Percentiles rank a stretch among this genome's conserved stretches.
Evolutionary conservation across 2,113 vertebrate species (phyloP).

Genomic region (Porphyrio hochstetteri): DNA sequence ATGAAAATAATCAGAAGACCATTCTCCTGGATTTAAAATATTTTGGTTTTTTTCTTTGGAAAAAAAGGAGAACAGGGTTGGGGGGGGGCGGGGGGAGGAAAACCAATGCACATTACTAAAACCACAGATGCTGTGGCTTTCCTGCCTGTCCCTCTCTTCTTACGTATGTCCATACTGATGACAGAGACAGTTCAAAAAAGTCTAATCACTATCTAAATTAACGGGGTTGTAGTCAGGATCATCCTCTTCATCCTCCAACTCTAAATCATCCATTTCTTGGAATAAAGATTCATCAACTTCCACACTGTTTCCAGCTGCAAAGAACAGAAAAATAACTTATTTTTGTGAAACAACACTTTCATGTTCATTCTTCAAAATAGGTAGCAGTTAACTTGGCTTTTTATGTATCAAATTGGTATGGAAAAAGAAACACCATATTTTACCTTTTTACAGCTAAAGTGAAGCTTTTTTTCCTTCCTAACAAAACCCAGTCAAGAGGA

Average conservation of each 20-base stretch:
- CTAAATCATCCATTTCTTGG: conserved; percentile 96
- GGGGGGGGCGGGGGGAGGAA: background rate
- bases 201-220: conserved; percentile 88
- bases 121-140: conserved; percentile 82
- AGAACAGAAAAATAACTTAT: background rate
- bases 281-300: conserved; percentile 98
- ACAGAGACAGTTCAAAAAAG: conserved; percentile 23
- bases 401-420: background rate
- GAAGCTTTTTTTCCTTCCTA: background rate
- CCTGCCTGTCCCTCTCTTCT: conserved; percentile 4
- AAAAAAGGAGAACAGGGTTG: background rate
- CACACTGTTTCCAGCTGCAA: conserved; percentile 90
- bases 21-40: conserved; percentile 74
- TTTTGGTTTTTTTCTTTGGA: conserved; percentile 47
- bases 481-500: background rate
- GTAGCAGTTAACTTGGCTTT: background rate
- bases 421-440: background rate
- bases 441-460: background rate
- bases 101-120: conserved; percentile 41
- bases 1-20: conserved; percentile 76
- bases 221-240: conserved; percentile 91
- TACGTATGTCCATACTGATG: conserved; percentile 3
- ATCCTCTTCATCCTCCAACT: conserved; percentile 91
- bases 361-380: background rate
- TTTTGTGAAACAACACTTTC: background rate